Evolutionary conservation across 2,797 vertebrate genomes (phyloP), one percentile per base, ranked within the genome.

Genomic region (Tapirus indicus): DNA sequence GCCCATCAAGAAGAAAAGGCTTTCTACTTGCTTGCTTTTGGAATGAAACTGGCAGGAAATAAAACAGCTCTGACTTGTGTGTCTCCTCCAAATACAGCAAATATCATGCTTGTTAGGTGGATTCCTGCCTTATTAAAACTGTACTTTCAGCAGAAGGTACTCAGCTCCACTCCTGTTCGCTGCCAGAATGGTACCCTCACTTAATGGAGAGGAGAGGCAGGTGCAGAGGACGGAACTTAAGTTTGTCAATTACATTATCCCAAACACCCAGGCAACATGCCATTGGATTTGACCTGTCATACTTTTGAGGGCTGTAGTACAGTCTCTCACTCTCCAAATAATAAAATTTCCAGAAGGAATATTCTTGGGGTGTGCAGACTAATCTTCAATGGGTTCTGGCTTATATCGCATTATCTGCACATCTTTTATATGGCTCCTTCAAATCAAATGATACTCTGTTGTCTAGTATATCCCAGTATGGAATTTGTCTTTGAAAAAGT

Each of bases 41-140:
- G 58, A 72, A 72, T 93, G 80, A 78, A 95, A 66, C 23, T 44
- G 78, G 32, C 52, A 79, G 32, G 41, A 79, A 72, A 82, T 62
- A 7, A 84, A 94, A 68, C n/a, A 49, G 38, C 25, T 62, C 60
- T 56, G 44, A 38, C 86, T 35, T 84, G 1, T 13, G 20, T 17
- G 32, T 71, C n/a, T 83, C 32, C 32, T 60, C 32, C 47, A 41
- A 35, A 60, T 3, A 20, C 32, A 64, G 80, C 82, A 75, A 60
- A 72, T 6, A 11, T 1, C 13, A 64, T n/a, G 52, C 58, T 95
- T 85, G 71, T 58, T 75, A 79, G 68, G 29, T 72, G 60, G 49
- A 49, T 86, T 83, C 54, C 41, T 87, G 83, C 66, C 84, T 95
- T 88, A 49, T 83, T 66, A 52, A 82, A 75, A 68, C 52, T 17